Conservation (phyloP, 64 coral and sea anemone species). For the Platygyra sinensis region DNA sequence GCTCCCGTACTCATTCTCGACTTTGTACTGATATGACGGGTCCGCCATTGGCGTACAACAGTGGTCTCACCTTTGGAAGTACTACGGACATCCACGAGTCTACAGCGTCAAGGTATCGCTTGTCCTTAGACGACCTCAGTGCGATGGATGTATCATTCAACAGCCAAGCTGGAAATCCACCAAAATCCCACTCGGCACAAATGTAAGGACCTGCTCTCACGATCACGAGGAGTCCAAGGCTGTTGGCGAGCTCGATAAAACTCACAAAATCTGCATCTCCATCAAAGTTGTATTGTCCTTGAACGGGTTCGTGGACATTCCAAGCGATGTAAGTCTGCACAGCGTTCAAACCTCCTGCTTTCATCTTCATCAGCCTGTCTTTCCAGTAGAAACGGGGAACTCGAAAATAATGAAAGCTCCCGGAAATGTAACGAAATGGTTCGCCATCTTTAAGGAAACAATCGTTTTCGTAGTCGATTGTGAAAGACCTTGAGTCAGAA, state of each 20-base stretch:
- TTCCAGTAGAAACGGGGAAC: constrained; percentile 97
- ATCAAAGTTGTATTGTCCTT: constrained; percentile 92
- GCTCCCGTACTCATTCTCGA: constrained; percentile 87
- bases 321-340: constrained; percentile 95
- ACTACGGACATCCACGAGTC: constrained; percentile 89
- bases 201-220: constrained; percentile 91
- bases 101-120: constrained; percentile 71
- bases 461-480: constrained; percentile 86
- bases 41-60: constrained; percentile 79
- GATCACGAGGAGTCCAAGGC: constrained; percentile 72
- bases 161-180: constrained; percentile 91
- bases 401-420: constrained; percentile 89
- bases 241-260: constrained; percentile 80
- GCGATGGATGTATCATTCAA: constrained; percentile 78
- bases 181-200: constrained; percentile 97
- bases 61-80: constrained; percentile 80
- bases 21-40: constrained; percentile 89
- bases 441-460: constrained; percentile 94
- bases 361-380: constrained; percentile 89
- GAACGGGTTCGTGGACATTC: constrained; percentile 88
- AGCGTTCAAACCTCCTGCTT: constrained; percentile 92
- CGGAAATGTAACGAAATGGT: constrained; percentile 97
- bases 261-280: constrained; percentile 90
- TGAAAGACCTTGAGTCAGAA: constrained; percentile 63
- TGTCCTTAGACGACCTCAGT: constrained; percentile 71